phyloP scores from a whole-genome alignment of 2,888 invertebrate genomes.

The Spilosoma lubricipeda region DNA sequence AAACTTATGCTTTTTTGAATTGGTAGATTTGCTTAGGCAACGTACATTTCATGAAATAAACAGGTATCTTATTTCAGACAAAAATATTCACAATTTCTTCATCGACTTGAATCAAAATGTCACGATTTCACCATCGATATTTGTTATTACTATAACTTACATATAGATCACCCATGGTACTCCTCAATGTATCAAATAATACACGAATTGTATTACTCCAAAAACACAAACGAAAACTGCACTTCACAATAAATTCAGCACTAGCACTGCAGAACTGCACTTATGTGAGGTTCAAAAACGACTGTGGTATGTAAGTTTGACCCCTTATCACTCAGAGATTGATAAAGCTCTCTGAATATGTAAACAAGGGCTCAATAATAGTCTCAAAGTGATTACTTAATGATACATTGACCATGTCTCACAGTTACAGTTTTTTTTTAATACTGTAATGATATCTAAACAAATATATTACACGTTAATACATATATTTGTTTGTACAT shows the following conservation, averaged over 20 bases:
- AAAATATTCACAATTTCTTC: neutral
- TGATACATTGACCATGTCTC: conserved; percentile 23
- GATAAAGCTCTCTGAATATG: conserved; percentile 43
- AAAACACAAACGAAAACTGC: conserved; percentile 16
- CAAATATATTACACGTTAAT: neutral
- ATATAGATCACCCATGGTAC: conserved; percentile 62
- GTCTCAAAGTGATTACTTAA: conserved; percentile 46
- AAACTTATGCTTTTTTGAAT: neutral
- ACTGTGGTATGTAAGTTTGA: conserved; percentile 40
- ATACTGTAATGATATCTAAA: neutral
- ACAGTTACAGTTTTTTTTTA: neutral
- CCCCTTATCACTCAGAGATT: conserved; percentile 49
- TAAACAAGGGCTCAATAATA: conserved; percentile 42
- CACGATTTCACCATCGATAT: neutral
- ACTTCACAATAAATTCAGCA: neutral
- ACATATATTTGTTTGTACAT: no score
- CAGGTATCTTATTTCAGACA: no score
- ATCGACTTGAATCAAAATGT: neutral
- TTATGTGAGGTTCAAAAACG: conserved; percentile 34
- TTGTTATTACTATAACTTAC: conserved; percentile 54
- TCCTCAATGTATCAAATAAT: conserved; percentile 19
- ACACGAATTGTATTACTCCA: conserved; percentile 13
- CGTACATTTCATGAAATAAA: no score
- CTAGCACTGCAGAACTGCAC: conserved; percentile 24
- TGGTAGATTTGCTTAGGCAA: neutral